A percentile compares a stretch with the other conserved stretches of the same genome.
These are phyloP conservation scores for Carassius auratus DNA, from an alignment of 2,113 vertebrate genomes.

Conservation along the genomic window DNA sequence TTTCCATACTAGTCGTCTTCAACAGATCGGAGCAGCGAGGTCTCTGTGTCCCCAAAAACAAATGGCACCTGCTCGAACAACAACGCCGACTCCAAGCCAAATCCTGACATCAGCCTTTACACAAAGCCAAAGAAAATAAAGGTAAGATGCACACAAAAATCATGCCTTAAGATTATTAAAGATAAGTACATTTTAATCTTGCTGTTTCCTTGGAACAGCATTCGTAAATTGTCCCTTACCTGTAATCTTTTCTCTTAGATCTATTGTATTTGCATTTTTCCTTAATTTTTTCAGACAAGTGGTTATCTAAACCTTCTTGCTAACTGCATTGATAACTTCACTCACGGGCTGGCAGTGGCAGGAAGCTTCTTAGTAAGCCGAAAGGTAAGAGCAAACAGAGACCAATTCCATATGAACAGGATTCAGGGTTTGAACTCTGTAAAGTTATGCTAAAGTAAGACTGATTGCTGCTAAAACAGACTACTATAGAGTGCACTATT, in stretches of 20 bases:
- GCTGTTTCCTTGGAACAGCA: no score
- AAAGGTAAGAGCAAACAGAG: conserved; percentile 82
- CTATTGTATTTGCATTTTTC: not conserved
- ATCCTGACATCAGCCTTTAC: conserved; percentile 58
- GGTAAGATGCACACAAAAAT: conserved; percentile 58
- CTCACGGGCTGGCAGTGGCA: conserved; percentile 93
- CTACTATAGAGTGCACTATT: not conserved
- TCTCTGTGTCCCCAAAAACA: conserved; percentile 49
- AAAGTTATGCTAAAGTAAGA: not conserved
- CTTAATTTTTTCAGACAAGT: conserved; percentile 79
- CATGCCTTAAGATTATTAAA: not conserved
- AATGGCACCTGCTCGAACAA: conserved; percentile 69
- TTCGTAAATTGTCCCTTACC: no score
- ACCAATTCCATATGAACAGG: not conserved
- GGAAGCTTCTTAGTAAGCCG: conserved; percentile 96
- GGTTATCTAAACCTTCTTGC: conserved; percentile 97
- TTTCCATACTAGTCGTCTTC: conserved; percentile 8
- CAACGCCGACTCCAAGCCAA: conserved; percentile 65
- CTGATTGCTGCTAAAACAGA: not conserved
- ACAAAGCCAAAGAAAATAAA: conserved; percentile 72
- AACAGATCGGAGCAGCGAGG: conserved; percentile 2
- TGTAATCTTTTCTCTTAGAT: not conserved
- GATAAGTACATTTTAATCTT: not conserved
- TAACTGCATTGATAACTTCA: conserved; percentile 98
- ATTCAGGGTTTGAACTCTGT: not conserved